These are phyloP conservation scores for Heterocephalus glaber DNA, from an alignment of 2,113 vertebrate species.

Conservation along the genomic window DNA sequence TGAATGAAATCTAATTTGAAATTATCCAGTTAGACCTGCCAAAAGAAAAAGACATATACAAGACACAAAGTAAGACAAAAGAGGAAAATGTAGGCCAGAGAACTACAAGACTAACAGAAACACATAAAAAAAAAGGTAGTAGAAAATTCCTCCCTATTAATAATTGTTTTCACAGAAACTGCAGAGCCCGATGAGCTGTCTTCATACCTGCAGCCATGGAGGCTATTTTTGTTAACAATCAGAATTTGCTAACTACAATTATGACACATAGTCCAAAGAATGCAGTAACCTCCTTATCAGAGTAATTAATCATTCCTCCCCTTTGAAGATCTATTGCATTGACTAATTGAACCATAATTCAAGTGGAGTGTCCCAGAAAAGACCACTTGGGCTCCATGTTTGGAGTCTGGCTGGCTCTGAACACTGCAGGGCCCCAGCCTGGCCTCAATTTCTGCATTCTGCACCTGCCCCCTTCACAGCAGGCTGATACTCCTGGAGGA, in stretches of 20 bases:
- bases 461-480: slow-evolving; percentile 44
- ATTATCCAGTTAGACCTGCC: background rate
- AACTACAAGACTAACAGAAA: background rate
- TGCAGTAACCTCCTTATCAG: slow-evolving; percentile 50
- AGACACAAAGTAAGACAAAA: background rate
- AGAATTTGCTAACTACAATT: slow-evolving; percentile 73
- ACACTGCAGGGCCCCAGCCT: slow-evolving; percentile 35
- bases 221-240: slow-evolving; percentile 69
- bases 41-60: background rate
- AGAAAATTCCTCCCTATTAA: background rate
- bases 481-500: slow-evolving; percentile 72
- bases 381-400: slow-evolving; percentile 57
- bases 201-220: slow-evolving; percentile 66
- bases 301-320: slow-evolving; percentile 62
- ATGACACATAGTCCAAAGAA: slow-evolving; percentile 66
- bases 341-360: slow-evolving; percentile 80
- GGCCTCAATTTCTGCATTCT: slow-evolving; percentile 60
- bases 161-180: slow-evolving; percentile 55
- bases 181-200: slow-evolving; percentile 65
- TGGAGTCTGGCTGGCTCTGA: slow-evolving; percentile 72
- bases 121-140: background rate
- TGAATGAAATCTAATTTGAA: background rate
- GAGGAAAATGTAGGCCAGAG: background rate
- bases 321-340: slow-evolving; percentile 69
- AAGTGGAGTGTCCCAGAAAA: slow-evolving; percentile 69